Evolutionary conservation across 2,797 vertebrate species (phyloP).

Genomic region (Chaenodraco wilsoni): DNA sequence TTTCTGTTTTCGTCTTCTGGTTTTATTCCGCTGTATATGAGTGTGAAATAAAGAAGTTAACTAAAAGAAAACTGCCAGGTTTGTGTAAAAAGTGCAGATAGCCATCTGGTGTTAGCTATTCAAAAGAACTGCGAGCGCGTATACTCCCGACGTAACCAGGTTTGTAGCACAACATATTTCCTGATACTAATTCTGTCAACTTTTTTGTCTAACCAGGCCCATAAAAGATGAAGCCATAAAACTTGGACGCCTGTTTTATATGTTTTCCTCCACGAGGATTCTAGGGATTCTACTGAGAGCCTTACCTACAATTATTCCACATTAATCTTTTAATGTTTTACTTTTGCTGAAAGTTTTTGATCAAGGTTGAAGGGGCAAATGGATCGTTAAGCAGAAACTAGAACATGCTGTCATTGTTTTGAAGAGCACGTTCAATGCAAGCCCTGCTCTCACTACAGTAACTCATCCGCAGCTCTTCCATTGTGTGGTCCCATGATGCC

Average conservation of each 20-base stretch:
- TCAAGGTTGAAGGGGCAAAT: slow-evolving; percentile 68
- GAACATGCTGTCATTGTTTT: slow-evolving; percentile 75
- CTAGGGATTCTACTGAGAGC: background rate
- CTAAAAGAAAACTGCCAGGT: background rate
- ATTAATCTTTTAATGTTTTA: slow-evolving; percentile 29
- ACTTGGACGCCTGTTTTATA: background rate
- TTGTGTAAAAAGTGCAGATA: background rate
- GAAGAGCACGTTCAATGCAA: slow-evolving; percentile 60
- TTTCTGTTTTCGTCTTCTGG: background rate
- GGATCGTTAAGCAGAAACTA: slow-evolving; percentile 67
- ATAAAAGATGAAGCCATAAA: background rate
- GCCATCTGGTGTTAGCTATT: background rate
- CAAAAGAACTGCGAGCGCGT: background rate
- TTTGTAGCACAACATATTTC: background rate
- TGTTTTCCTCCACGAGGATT: slow-evolving; percentile 4
- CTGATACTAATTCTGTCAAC: background rate
- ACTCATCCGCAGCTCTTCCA: slow-evolving; percentile 64
- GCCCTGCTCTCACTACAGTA: slow-evolving; percentile 53
- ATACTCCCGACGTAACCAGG: background rate
- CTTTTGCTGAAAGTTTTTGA: slow-evolving; percentile 48
- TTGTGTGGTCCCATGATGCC: slow-evolving; percentile 75
- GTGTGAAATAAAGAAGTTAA: slow-evolving; percentile 1
- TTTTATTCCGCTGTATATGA: background rate
- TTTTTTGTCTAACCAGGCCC: too few relatives aligned
- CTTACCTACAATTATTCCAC: background rate